Conservation (phyloP, 1,140 invertebrate species). For the Helicoverpa armigera region DNA sequence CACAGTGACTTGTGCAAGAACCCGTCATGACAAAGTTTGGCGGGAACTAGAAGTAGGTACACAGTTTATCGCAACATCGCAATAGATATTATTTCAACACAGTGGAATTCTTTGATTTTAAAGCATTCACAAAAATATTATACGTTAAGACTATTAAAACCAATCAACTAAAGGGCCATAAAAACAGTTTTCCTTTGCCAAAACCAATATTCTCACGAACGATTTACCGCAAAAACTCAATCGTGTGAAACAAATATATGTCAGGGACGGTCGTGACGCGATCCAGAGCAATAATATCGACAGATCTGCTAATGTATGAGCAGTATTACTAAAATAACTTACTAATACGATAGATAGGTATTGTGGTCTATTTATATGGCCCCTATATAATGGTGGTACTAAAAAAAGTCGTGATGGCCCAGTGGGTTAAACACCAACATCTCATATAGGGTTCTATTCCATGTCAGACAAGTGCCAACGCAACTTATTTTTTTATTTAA, state of each 20-base stretch:
- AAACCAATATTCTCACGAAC: background rate
- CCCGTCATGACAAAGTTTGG: too few species aligned
- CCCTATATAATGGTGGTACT: too few species aligned
- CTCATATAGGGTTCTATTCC: too few species aligned
- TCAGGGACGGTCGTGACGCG: conserved; percentile 56
- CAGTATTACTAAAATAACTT: conserved; percentile 57
- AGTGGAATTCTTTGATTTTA: too few species aligned
- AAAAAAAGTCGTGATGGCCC: too few species aligned
- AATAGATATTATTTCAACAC: background rate
- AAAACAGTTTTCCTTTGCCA: background rate
- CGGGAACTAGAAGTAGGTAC: too few species aligned
- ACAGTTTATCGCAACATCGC: background rate
- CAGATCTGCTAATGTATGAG: conserved; percentile 54
- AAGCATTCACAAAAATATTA: too few species aligned
- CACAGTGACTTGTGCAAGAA: too few species aligned
- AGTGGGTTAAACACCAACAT: too few species aligned
- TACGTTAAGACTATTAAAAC: background rate
- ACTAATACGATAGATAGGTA: conserved; percentile 26
- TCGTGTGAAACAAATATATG: conserved; percentile 27
- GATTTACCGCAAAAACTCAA: conserved; percentile 30
- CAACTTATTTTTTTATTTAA: too few species aligned
- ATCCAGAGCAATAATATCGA: conserved; percentile 42
- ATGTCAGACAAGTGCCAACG: too few species aligned
- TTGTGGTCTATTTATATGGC: conserved; percentile 1
- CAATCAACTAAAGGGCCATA: background rate